phyloP scores from a whole-genome alignment of 2,797 vertebrate genomes.

The Platyrinchus mystaceus region DNA sequence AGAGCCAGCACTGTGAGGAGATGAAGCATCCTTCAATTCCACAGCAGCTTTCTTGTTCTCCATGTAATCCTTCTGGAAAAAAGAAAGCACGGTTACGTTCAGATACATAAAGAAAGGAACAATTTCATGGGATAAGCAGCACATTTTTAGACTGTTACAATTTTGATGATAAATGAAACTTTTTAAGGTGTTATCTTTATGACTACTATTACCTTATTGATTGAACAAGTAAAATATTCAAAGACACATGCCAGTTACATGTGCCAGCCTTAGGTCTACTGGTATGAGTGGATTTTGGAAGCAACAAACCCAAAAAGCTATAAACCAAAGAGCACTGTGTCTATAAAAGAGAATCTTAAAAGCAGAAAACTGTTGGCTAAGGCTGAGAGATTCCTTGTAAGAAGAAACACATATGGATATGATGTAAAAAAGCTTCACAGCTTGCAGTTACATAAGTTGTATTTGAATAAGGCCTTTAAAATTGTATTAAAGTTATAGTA shows the following conservation, averaged over 20 bases:
- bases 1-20: slow-evolving; percentile 81
- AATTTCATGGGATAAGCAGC: rapidly evolving
- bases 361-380: neutral
- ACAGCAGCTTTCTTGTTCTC: slow-evolving; percentile 85
- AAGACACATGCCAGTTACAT: neutral
- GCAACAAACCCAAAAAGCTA: neutral
- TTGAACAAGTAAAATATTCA: neutral
- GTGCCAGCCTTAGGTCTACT: neutral
- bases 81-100: neutral
- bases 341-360: neutral
- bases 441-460: rapidly evolving
- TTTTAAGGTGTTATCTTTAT: neutral
- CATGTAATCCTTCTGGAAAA: slow-evolving; percentile 88
- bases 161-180: neutral
- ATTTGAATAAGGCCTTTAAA: neutral
- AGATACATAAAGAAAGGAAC: neutral
- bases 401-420: neutral
- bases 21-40: slow-evolving; percentile 90
- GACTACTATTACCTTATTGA: neutral
- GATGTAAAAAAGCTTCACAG: neutral
- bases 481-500: neutral
- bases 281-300: neutral
- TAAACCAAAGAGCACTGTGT: neutral
- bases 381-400: neutral
- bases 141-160: neutral